These are phyloP conservation scores for Trachymyrmex septentrionalis DNA, from an alignment of 1,140 invertebrate genomes.

Conservation along the genomic window DNA sequence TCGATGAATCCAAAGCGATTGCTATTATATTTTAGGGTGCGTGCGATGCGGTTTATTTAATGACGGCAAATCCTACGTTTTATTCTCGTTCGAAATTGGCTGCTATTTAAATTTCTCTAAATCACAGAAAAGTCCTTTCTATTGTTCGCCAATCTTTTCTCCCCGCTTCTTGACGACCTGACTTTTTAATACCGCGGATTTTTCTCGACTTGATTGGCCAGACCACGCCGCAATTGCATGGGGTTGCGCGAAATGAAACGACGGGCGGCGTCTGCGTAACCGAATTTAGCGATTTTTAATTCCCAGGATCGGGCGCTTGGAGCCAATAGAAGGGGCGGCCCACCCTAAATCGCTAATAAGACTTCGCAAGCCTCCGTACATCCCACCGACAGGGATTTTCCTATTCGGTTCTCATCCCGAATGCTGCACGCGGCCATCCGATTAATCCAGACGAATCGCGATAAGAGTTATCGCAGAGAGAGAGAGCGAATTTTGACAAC, in stretches of 20 bases:
- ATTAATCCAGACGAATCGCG: slow-evolving; percentile 58
- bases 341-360: slow-evolving; percentile 85
- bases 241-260: slow-evolving; percentile 70
- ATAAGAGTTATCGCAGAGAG: slow-evolving; percentile 38
- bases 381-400: slow-evolving; percentile 81
- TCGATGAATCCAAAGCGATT: slow-evolving; percentile 44
- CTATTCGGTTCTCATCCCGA: slow-evolving; percentile 80
- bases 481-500: slow-evolving; percentile 11
- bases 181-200: slow-evolving; percentile 76
- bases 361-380: slow-evolving; percentile 82
- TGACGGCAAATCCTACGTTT: background rate
- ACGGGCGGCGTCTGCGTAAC: slow-evolving; percentile 78
- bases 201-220: slow-evolving; percentile 66
- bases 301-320: slow-evolving; percentile 74
- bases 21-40: slow-evolving; percentile 32
- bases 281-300: slow-evolving; percentile 85
- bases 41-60: slow-evolving; percentile 23
- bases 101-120: background rate
- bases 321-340: slow-evolving; percentile 76
- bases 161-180: slow-evolving; percentile 24
- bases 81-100: background rate
- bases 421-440: slow-evolving; percentile 47
- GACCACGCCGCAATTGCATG: slow-evolving; percentile 34
- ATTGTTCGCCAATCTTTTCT: slow-evolving; percentile 12
- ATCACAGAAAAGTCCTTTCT: background rate